Conservation (phyloP, 2,888 invertebrate species). For the Lagria hirta region DNA sequence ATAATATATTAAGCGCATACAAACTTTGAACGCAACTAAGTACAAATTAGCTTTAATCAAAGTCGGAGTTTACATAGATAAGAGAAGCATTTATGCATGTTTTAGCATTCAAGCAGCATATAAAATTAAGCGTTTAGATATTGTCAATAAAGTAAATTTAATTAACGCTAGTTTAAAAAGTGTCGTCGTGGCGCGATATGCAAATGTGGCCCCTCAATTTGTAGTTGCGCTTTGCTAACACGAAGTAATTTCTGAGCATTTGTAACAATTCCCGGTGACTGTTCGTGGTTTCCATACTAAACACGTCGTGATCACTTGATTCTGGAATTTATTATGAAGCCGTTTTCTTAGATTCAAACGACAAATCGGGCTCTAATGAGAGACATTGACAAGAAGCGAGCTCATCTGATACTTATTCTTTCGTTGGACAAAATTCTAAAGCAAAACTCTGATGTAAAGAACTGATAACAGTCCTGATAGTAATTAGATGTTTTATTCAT, state of each 20-base stretch:
- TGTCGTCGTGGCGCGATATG: constrained; percentile 33
- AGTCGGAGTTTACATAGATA: too few species aligned
- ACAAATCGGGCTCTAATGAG: constrained; percentile 32
- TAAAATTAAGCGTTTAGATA: constrained; percentile 38
- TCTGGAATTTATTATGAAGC: constrained; percentile 33
- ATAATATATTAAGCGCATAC: too few species aligned
- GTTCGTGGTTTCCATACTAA: constrained; percentile 34
- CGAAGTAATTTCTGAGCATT: constrained; percentile 31
- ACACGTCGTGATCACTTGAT: constrained; percentile 35
- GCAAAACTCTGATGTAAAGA: too few species aligned
- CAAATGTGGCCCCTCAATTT: constrained; percentile 34
- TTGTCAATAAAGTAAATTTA: constrained; percentile 40
- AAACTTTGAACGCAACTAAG: too few species aligned
- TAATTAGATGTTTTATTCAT: too few species aligned
- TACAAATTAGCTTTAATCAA: too few species aligned
- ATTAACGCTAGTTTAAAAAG: constrained; percentile 35
- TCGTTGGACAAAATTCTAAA: too few species aligned
- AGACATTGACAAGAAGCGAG: constrained; percentile 26
- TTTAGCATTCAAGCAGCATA: constrained; percentile 34
- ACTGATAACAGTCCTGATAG: too few species aligned
- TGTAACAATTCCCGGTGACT: constrained; percentile 32
- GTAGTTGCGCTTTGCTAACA: constrained; percentile 29
- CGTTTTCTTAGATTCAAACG: constrained; percentile 28
- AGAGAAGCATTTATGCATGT: too few species aligned
- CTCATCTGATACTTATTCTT: constrained; percentile 21